phyloP scores from a whole-genome alignment of 2,888 invertebrate genomes.

The Cheilosia vulpina region DNA sequence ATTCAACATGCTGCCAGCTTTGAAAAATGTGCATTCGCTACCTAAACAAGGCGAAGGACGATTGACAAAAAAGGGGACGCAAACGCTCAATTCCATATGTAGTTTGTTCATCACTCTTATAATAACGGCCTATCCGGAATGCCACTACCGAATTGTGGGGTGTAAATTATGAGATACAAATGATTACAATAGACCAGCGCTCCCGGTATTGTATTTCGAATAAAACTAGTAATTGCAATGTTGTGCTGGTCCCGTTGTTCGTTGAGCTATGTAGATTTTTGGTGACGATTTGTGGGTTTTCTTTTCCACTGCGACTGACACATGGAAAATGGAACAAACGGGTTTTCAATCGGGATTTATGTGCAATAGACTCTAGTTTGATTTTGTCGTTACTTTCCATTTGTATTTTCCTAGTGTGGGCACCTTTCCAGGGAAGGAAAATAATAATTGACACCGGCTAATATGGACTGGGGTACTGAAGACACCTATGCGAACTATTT shows the following conservation, averaged over 20 bases:
- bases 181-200: slow-evolving; percentile 24
- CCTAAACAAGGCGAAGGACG: slow-evolving; percentile 34
- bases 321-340: slow-evolving; percentile 1
- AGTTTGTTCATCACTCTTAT: slow-evolving; percentile 44
- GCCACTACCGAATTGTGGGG: slow-evolving; percentile 44
- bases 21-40: slow-evolving; percentile 46
- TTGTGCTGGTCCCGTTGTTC: slow-evolving; percentile 43
- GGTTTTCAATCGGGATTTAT: neutral
- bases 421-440: slow-evolving; percentile 4
- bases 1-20: slow-evolving; percentile 60
- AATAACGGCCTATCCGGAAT: slow-evolving; percentile 21
- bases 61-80: slow-evolving; percentile 23
- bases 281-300: slow-evolving; percentile 35
- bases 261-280: slow-evolving; percentile 36
- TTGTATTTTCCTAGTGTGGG: slow-evolving; percentile 9
- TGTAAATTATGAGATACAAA: slow-evolving; percentile 58
- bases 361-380: neutral
- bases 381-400: neutral
- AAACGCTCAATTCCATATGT: slow-evolving; percentile 4
- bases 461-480: slow-evolving; percentile 17
- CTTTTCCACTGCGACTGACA: neutral
- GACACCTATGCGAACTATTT: slow-evolving; percentile 47
- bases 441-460: slow-evolving; percentile 23
- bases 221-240: slow-evolving; percentile 34
- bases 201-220: slow-evolving; percentile 12